Base-by-base conservation (phyloP, 35 echinoderm and acorn worm genomes). In the Heliocidaris tuberculata region DNA sequence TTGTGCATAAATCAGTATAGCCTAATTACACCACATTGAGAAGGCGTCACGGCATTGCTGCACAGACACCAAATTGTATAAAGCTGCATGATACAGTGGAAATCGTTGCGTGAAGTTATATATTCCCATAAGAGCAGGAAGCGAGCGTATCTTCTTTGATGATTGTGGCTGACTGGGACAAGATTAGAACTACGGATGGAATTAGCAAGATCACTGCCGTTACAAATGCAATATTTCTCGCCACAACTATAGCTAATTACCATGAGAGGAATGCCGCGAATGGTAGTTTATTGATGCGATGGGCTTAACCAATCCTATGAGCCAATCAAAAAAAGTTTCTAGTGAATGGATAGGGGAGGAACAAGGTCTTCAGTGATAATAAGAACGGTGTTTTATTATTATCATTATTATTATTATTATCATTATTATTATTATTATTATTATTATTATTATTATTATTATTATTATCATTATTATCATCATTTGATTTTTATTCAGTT, bases 161-260 rank as follows among this genome's bases (percentile, higher is more conserved):
- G 17, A 17, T 19, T 21, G 65, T 78, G 65, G 27, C 65, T 29
- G 65, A 78, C 65, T 29, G 21, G 65, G 65, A 78, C 65, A 78
- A 7, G 65, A 24, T 78, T 78, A n/a, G n/a, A 78, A n/a, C 65
- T 19, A 78, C 27, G 17, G 65, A 27, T 27, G 65, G 65, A 78
- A 78, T 27, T 0, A 19, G 65, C 17, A 21, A 27, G 65, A 78
- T 78, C 65, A 78, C 27, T 19, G 27, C 65, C 65, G 65, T 78
- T 78, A 78, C 65, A 78, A 78, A 78, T 78, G 65, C 65, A 78
- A 78, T 78, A 78, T 78, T 78, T 78, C 17, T 78, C 65, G 65
- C 65, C 65, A 78, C 21, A 78, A 78, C 27, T 70, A 70, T 5
- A 16, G 60, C 16, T 70, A 70, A 70, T 70, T 70, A 70, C 7